Percentiles rank a stretch among this genome's conserved stretches.
These are phyloP conservation scores for Eira barbara DNA, from an alignment of 2,113 vertebrate genomes.

Conservation along the genomic window DNA sequence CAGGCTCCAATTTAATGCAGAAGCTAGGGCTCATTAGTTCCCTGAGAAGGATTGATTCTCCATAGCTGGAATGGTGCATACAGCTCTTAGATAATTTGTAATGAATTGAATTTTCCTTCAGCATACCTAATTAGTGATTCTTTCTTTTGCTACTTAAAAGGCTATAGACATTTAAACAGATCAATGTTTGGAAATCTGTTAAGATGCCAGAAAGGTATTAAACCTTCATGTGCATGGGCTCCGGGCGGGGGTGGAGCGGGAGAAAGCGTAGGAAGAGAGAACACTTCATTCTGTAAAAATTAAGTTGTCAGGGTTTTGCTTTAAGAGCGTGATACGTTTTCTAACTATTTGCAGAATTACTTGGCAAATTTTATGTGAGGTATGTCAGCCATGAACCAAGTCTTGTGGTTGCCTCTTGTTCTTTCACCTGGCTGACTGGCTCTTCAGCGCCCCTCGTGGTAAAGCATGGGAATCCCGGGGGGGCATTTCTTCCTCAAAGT, in stretches of 20 bases:
- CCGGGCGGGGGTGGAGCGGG: not conserved
- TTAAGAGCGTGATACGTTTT: not conserved
- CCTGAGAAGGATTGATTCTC: slow-evolving; percentile 56
- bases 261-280: not conserved
- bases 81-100: slow-evolving; percentile 32
- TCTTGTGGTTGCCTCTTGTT: not conserved
- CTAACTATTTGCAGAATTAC: not conserved
- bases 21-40: slow-evolving; percentile 43
- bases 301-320: not conserved
- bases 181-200: slow-evolving; percentile 24
- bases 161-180: slow-evolving; percentile 21
- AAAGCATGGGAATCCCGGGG: not conserved
- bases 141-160: slow-evolving; percentile 41
- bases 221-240: not conserved
- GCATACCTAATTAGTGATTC: slow-evolving; percentile 54
- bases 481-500: not conserved
- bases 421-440: not conserved
- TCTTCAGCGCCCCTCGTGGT: not conserved
- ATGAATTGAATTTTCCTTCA: slow-evolving; percentile 54
- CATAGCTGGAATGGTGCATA: not conserved
- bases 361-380: not conserved
- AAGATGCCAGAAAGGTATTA: slow-evolving; percentile 1
- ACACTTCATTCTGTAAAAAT: not conserved
- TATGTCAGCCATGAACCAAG: not conserved
- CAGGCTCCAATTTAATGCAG: slow-evolving; percentile 21